Evolutionary conservation across 2,113 vertebrate genomes (phyloP).

Genomic region (Notarius lentiginosus): DNA sequence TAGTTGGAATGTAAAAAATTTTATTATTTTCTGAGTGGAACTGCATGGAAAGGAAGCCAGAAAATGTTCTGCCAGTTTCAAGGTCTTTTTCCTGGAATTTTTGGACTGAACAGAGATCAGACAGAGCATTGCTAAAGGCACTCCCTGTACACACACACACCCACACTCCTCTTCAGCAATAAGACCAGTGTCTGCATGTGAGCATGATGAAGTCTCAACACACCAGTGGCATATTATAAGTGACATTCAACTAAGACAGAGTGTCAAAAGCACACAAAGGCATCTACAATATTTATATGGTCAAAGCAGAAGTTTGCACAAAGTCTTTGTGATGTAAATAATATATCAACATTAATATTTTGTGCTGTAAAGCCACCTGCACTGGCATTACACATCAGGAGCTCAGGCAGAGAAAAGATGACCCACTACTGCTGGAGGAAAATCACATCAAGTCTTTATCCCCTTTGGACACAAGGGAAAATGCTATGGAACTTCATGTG

Average conservation of each 20-base stretch:
- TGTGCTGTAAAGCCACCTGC: not conserved
- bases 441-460: no score
- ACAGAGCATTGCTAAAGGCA: slow-evolving; percentile 26
- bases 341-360: slow-evolving; percentile 31
- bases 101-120: slow-evolving; percentile 29
- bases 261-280: not conserved
- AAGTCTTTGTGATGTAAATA: slow-evolving; percentile 26
- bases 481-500: no score
- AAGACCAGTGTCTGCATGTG: slow-evolving; percentile 16
- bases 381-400: not conserved
- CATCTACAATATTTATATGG: slow-evolving; percentile 25
- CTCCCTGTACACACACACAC: not conserved
- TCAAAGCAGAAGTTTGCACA: slow-evolving; percentile 18
- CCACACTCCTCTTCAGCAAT: not conserved
- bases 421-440: no score
- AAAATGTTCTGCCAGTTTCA: slow-evolving; percentile 53
- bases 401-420: no score
- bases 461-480: no score
- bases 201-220: not conserved
- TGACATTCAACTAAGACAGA: not conserved
- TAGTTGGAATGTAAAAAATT: slow-evolving; percentile 18
- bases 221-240: not conserved
- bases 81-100: slow-evolving; percentile 54
- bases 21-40: slow-evolving; percentile 27
- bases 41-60: slow-evolving; percentile 42